Percentiles rank a stretch among this genome's conserved stretches.
Conservation (phyloP, 2,888 invertebrate genomes). For the Acrocyrtus sp. region DNA sequence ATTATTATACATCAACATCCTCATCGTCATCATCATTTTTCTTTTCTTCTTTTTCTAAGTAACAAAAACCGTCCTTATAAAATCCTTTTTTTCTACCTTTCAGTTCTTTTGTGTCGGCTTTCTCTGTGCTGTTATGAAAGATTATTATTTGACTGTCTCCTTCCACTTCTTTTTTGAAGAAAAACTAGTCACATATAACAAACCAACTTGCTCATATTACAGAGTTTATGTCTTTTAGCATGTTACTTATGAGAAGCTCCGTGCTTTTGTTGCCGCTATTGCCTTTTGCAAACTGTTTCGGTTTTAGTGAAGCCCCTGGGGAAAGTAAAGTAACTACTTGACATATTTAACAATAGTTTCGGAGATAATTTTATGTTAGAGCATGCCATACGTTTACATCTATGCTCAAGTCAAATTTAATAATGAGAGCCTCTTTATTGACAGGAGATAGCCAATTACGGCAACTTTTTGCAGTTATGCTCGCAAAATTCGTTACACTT, state of each 20-base stretch:
- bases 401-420: no score
- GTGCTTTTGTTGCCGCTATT: background rate
- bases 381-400: no score
- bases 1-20: slow-evolving; percentile 45
- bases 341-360: no score
- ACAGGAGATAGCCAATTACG: no score
- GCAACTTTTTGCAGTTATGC: no score
- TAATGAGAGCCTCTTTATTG: no score
- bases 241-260: background rate
- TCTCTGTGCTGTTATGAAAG: slow-evolving; percentile 39
- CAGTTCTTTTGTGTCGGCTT: slow-evolving; percentile 32
- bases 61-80: slow-evolving; percentile 47
- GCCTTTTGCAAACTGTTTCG: no score
- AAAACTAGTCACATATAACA: background rate
- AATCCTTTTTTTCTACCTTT: slow-evolving; percentile 50
- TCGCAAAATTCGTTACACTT: no score
- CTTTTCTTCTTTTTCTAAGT: slow-evolving; percentile 48
- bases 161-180: no score
- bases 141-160: slow-evolving; percentile 24
- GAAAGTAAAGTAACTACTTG: no score
- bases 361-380: no score
- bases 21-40: background rate
- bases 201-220: background rate
- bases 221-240: background rate
- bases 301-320: no score